Percentiles rank a stretch among this genome's conserved stretches.
These are phyloP conservation scores for Tortricodes alternella DNA, from an alignment of 2,888 invertebrate genomes.

Conservation along the genomic window DNA sequence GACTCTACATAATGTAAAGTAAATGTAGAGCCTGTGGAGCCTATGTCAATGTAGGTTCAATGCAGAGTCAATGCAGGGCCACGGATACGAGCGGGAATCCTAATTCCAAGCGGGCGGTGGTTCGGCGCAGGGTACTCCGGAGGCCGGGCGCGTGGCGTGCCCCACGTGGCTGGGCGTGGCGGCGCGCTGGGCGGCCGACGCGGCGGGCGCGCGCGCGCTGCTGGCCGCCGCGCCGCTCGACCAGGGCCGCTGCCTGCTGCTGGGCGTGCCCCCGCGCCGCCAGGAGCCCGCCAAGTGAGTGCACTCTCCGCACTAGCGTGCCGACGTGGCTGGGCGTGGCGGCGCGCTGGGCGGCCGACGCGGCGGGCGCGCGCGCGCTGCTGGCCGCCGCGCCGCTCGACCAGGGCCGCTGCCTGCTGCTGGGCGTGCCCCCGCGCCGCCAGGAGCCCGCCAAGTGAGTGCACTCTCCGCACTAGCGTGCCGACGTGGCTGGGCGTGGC, in stretches of 20 bases:
- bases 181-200: constrained; percentile 63
- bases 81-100: no score
- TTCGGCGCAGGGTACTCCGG: constrained; percentile 53
- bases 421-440: constrained; percentile 62
- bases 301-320: constrained; percentile 40
- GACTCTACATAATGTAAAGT: no score
- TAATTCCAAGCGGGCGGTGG: no score
- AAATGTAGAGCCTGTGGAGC: no score
- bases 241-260: constrained; percentile 47
- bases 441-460: constrained; percentile 62
- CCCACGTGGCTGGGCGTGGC: constrained; percentile 70
- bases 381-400: constrained; percentile 47
- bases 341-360: constrained; percentile 63
- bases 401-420: constrained; percentile 47
- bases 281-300: constrained; percentile 62
- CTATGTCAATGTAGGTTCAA: no score
- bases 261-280: constrained; percentile 62
- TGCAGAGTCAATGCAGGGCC: no score
- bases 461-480: constrained; percentile 40
- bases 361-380: constrained; percentile 47
- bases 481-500: constrained; percentile 70
- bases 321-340: constrained; percentile 70
- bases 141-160: constrained; percentile 48
- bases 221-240: constrained; percentile 47
- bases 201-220: constrained; percentile 47